phyloP scores from a whole-genome alignment of 2,888 invertebrate genomes.

The Coelogynopora nodosa region DNA sequence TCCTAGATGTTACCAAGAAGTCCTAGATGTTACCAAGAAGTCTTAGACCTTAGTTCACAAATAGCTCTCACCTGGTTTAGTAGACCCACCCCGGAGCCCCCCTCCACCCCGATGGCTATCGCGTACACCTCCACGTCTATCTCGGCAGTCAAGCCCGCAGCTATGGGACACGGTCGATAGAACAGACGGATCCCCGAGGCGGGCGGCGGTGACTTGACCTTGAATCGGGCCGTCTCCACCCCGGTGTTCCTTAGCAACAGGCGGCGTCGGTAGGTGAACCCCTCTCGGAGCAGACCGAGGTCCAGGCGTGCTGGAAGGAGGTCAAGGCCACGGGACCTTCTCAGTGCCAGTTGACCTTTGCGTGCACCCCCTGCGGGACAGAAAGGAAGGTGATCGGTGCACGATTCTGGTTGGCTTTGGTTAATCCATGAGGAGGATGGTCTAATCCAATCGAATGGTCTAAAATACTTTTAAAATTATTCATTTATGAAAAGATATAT shows the following conservation, averaged over 20 bases:
- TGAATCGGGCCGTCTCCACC: slow-evolving; percentile 59
- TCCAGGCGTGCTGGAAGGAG: slow-evolving; percentile 57
- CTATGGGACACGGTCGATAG: slow-evolving; percentile 59
- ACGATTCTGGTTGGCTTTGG: too few species aligned
- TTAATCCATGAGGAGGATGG: too few species aligned
- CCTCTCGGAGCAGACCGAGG: slow-evolving; percentile 60
- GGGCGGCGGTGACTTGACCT: slow-evolving; percentile 60
- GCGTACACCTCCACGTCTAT: slow-evolving; percentile 59
- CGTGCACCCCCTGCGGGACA: slow-evolving; percentile 55
- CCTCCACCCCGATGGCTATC: slow-evolving; percentile 58
- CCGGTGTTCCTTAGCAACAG: slow-evolving; percentile 59
- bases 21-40: too few species aligned
- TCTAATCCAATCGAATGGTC: too few species aligned
- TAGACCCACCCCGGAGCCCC: slow-evolving; percentile 54
- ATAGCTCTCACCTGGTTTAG: slow-evolving; percentile 21
- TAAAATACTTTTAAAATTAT: too few species aligned
- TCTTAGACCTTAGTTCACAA: too few species aligned
- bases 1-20: too few species aligned
- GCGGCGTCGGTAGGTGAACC: slow-evolving; percentile 56
- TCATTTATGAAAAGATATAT: too few species aligned
- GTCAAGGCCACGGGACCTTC: slow-evolving; percentile 56
- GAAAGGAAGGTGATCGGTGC: too few species aligned
- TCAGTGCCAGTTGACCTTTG: slow-evolving; percentile 52
- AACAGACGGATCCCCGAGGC: slow-evolving; percentile 58
- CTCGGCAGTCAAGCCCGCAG: slow-evolving; percentile 48